Evolutionary conservation across 2,888 invertebrate genomes (phyloP).

Genomic region (Heliconius aoede): DNA sequence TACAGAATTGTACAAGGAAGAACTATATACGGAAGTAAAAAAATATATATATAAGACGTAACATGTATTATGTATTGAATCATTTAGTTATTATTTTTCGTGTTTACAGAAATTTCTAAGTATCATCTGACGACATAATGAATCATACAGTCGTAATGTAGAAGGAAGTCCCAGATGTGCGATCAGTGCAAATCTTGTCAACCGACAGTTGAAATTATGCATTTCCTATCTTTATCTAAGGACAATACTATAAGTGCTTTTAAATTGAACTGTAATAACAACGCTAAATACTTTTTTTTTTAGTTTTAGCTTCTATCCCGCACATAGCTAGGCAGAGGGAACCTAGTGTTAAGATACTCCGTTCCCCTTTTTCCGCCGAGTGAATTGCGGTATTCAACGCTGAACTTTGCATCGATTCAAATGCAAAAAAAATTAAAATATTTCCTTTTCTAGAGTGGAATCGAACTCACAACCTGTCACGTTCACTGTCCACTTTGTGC

Average conservation of each 20-base stretch:
- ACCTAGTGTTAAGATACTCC: no score
- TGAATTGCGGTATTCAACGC: no score
- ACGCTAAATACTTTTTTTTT: no score
- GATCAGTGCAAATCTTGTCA: conserved; percentile 22
- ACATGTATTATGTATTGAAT: not conserved
- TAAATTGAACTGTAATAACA: not conserved
- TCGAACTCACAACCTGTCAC: no score
- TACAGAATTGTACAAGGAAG: not conserved
- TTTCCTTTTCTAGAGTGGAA: no score
- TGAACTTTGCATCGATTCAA: no score
- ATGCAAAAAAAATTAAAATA: no score
- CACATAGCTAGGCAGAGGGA: no score
- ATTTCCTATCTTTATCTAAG: conserved; percentile 13
- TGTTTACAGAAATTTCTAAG: not conserved
- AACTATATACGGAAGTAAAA: not conserved
- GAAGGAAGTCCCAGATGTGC: conserved; percentile 13
- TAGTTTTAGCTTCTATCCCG: no score
- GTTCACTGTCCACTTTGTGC: no score
- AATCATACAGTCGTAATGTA: conserved; percentile 5
- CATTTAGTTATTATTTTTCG: not conserved
- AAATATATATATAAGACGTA: not conserved
- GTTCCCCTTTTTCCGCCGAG: no score
- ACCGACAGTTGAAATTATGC: conserved; percentile 11
- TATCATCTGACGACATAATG: not conserved
- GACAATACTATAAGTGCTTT: conserved; percentile 3